Evolutionary conservation across 1,140 invertebrate genomes (phyloP), one percentile per base, ranked within the genome.

Genomic region (Adoxophyes honmai): DNA sequence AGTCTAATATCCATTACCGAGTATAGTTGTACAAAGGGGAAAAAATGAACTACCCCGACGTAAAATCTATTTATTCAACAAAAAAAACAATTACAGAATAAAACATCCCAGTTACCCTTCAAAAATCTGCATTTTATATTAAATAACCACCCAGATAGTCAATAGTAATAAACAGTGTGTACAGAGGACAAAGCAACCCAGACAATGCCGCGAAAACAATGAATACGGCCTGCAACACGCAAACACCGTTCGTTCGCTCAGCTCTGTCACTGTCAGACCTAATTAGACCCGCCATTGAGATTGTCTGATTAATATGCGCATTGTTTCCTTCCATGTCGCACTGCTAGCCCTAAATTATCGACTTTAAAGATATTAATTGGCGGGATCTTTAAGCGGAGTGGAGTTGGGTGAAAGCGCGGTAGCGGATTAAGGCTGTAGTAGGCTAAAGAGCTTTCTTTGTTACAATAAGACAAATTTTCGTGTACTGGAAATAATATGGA

Each of bases 281-380:
- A 83, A 83, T 83, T 81, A 83, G 69, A 57, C 8, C 33, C 71
- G 68, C 75, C 73, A 81, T 83, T 86, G 73, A 84, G 75, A 78
- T 84, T 78, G 80, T 76, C 82, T 78, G 82, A 86, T 86, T 86
- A 86, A 81, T 86, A 83, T 81, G 80, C 79, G 74, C 70, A 78
- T 75, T 81, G 42, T 44, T 57, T 36, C 15, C 51, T 52, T 34
- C 51, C 34, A 52, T 52, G 34, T 33, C 34, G 51, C 21, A 52
- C 51, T 52, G 14, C 51, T 28, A 11, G 28, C 13, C 51, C 34
- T 35, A 52, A 35, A 52, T 33, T 52, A 52, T 44, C 18, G 39
- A 44, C 39, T 44, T 16, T 42, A 28, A 28, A 28, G 21, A 28
- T 28, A 28, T 28, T 28, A 28, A 28, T 28, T 28, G 21, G 21